Base-by-base conservation (phyloP, 2,888 invertebrate species). In the Ophion ellenae region DNA sequence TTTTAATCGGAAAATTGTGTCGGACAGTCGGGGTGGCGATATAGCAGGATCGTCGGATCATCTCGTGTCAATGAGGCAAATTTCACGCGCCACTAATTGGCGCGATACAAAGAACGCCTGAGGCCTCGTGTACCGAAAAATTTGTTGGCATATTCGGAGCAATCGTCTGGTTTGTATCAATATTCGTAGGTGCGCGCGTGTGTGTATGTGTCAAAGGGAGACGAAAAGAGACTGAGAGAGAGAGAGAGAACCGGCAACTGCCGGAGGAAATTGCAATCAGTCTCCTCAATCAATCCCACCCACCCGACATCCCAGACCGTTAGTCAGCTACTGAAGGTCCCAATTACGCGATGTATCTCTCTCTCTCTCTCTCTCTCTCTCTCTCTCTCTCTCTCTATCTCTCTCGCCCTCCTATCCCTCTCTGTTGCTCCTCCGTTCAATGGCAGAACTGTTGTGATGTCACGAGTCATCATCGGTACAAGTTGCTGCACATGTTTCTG, bases 201-300 rank as follows among this genome's bases (percentile, higher is more conserved):
- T 28, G 45, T 47, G 17, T 28, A 17, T 36, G 63, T 63, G 28
- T 17, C 32, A 47, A n/a, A 28, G 40, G 11, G 61, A 20, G 59
- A 64, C n/a, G 47, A 6, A 24, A 32, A 61, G 59, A 61, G 10
- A n/a, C 36, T 32, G 57, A 57, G 28, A 36, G 59, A 61, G 36
- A 47, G 28, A 69, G 64, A 64, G 47, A 36, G 59, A 59, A 59
- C n/a, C 57, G 57, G 67, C 61, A 47, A 78, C 45, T 79, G 75
- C 75, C 59, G 45, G 70, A 81, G 83, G 81, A 86, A 86, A 84
- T 79, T 76, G 81, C 86, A 86, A 84, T 86, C 86, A 84, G 84
- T 76, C 81, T 78, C 81, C 74, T 84, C 86, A 84, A 86, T 86
- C 86, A 84, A 84, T 86, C 59, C 81, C 82, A 82, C 79, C 85